Evolutionary conservation across 2,797 vertebrate genomes (phyloP).

Genomic region (Graptemys geographica): DNA sequence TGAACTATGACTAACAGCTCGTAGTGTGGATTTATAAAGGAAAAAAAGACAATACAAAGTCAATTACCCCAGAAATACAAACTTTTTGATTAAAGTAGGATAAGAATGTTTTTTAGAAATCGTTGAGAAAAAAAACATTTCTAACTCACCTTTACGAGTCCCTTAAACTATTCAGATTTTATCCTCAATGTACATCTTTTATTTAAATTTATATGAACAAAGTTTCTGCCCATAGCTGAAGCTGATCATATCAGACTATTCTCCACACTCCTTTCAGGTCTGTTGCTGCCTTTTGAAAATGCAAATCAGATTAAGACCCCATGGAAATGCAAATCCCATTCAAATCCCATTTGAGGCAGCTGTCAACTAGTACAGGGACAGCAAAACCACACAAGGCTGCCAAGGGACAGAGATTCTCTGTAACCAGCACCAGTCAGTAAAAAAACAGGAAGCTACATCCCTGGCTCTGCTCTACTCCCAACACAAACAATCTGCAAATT

Average conservation of each 20-base stretch:
- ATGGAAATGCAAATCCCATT: constrained; percentile 46
- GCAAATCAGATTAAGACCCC: constrained; percentile 42
- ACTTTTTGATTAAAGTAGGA: too few species aligned
- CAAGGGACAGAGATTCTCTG: background rate
- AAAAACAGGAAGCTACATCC: background rate
- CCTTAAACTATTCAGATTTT: background rate
- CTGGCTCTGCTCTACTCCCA: background rate
- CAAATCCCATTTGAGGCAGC: background rate
- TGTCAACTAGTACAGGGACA: constrained; percentile 4
- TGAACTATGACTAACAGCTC: background rate
- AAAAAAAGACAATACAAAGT: background rate
- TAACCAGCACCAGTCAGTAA: background rate
- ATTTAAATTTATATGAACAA: fast-evolving
- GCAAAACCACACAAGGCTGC: background rate
- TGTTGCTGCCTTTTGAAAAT: constrained; percentile 13
- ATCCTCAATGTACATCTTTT: background rate
- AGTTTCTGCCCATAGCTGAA: background rate
- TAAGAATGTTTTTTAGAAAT: too few species aligned
- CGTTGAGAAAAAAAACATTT: fast-evolving
- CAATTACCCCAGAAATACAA: background rate
- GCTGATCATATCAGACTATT: background rate
- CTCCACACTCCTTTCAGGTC: background rate
- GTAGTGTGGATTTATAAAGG: background rate
- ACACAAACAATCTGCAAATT: background rate
- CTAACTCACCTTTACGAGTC: constrained; percentile 44